Conservation (phyloP, 2,113 vertebrate genomes). For the Melanerpes formicivorus region DNA sequence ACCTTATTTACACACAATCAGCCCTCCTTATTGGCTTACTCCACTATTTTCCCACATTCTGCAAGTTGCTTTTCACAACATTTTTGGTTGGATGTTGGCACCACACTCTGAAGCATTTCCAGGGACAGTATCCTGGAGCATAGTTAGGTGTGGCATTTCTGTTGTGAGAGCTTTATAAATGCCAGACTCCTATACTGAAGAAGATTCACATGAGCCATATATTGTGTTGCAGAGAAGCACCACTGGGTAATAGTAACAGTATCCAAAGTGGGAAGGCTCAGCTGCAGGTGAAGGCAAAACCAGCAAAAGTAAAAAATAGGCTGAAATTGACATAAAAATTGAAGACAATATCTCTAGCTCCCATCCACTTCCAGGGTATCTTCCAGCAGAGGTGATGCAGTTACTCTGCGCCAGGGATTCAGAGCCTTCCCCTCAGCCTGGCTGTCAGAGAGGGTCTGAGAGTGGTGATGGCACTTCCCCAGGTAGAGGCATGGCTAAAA, state of each 20-base stretch:
- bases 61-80: neutral
- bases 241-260: neutral
- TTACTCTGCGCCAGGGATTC: neutral
- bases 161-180: neutral
- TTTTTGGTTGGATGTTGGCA: neutral
- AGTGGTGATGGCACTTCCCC: neutral
- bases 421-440: neutral
- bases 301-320: neutral
- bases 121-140: neutral
- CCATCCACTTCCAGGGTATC: neutral
- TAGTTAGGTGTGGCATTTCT: neutral
- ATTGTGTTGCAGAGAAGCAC: neutral
- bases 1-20: neutral
- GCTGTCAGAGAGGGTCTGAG: fast-evolving
- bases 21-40: neutral
- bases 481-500: neutral
- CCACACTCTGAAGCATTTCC: fast-evolving
- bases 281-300: neutral
- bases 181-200: neutral
- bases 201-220: neutral
- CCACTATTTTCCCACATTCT: neutral
- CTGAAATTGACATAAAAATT: neutral
- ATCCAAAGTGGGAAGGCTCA: neutral
- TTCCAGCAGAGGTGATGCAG: neutral
- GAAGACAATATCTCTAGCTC: fast-evolving